phyloP scores from a whole-genome alignment of 2,888 invertebrate genomes.

The Acanthosepion esculentum region DNA sequence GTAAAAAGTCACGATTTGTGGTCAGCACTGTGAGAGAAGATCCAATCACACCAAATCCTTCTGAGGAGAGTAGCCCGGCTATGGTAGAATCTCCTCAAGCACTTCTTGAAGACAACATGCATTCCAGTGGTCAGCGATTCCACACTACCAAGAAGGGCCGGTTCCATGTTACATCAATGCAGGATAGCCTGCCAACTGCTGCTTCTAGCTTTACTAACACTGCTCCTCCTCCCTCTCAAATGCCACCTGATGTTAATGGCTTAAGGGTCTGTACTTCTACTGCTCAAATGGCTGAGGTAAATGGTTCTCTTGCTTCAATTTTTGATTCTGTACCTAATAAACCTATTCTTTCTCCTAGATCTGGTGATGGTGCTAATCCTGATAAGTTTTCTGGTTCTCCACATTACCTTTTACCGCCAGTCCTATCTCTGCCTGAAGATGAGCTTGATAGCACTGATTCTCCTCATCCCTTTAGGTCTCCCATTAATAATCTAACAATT shows the following conservation, averaged over 20 bases:
- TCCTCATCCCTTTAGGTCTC: neutral
- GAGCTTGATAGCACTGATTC: neutral
- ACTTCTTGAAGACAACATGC: slow-evolving; percentile 39
- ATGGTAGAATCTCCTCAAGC: slow-evolving; percentile 43
- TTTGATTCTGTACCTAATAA: slow-evolving; percentile 39
- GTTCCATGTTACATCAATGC: slow-evolving; percentile 63
- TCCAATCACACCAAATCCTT: slow-evolving; percentile 52
- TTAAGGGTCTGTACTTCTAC: slow-evolving; percentile 45
- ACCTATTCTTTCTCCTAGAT: neutral
- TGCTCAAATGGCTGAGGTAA: slow-evolving; percentile 48
- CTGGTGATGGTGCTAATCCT: slow-evolving; percentile 42
- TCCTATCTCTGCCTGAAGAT: neutral
- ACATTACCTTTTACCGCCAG: neutral
- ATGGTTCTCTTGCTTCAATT: slow-evolving; percentile 46
- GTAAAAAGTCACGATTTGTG: slow-evolving; percentile 60
- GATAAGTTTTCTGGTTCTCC: neutral
- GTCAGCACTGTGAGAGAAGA: slow-evolving; percentile 65
- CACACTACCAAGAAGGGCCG: slow-evolving; percentile 54
- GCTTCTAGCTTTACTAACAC: slow-evolving; percentile 48
- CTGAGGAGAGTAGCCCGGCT: slow-evolving; percentile 42
- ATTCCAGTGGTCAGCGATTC: slow-evolving; percentile 37
- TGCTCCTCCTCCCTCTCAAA: slow-evolving; percentile 39
- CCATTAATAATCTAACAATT: neutral
- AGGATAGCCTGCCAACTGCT: slow-evolving; percentile 51
- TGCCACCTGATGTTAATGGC: slow-evolving; percentile 40